Evolutionary conservation across 2,797 vertebrate species (phyloP).

Genomic region (Bradypus variegatus): DNA sequence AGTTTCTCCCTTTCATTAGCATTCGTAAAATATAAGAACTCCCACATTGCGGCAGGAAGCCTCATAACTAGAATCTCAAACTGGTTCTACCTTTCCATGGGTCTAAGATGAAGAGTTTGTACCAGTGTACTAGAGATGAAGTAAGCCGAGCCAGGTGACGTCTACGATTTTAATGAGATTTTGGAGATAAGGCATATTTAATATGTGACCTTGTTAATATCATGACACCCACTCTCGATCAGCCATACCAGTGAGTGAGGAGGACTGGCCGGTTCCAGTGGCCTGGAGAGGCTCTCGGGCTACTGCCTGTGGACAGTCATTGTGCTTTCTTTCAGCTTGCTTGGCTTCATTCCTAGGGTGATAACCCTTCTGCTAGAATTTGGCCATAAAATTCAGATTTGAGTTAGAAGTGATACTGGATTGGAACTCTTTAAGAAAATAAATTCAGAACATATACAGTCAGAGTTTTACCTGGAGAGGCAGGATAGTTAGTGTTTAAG

Average conservation of each 20-base stretch:
- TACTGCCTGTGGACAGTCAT: background rate
- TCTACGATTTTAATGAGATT: conserved; percentile 21
- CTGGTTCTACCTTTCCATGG: background rate
- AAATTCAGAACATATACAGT: background rate
- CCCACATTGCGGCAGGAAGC: background rate
- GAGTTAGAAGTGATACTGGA: conserved; percentile 3
- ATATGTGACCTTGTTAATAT: background rate
- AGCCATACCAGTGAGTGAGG: background rate
- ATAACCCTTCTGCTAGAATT: background rate
- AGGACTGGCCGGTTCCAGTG: background rate
- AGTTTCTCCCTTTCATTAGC: conserved; percentile 13
- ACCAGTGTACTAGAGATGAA: background rate
- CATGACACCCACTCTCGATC: background rate
- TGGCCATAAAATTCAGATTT: background rate
- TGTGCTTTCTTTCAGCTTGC: background rate
- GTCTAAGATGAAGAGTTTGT: conserved; percentile 24
- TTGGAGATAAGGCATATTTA: conserved; percentile 14
- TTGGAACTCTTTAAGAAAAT: conserved; percentile 15
- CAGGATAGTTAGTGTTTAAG: background rate
- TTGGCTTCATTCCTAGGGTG: conserved; percentile 40
- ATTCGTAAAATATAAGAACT: background rate
- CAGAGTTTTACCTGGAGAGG: background rate
- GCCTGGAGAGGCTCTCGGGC: background rate
- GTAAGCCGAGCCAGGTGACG: conserved; percentile 20
- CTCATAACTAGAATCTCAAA: background rate